Evolutionary conservation across 2,113 vertebrate species (phyloP), one percentile per base, ranked within the genome.

Genomic region (Pithys albifrons): DNA sequence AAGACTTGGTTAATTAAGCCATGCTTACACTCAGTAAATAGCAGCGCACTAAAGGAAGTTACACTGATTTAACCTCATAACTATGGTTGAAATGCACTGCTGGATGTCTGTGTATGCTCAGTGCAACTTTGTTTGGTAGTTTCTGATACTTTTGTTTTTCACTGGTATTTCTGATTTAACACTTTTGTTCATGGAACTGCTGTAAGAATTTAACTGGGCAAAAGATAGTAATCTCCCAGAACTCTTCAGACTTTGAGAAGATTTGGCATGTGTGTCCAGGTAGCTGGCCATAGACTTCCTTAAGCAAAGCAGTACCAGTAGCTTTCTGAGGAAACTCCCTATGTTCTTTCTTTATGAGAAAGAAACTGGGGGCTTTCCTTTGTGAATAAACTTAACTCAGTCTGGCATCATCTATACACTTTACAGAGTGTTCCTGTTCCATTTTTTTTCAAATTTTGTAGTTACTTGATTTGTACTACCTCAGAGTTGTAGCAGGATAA

Each of bases 11-110:
- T 89, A 46, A 55, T 71, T 43, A 39, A 83, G 6, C 24, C 84
- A 5, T 43, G 20, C 27, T 48, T 81, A 28, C 1, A 2, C 11
- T 35, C 13, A 1, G 0, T 37, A 61, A 70, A 12, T 66, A 2
- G 10, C 23, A 49, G 23, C 29, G 7, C 35, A 15, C 28, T 62
- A 28, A 46, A 66, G 70, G 48, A 69, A 54, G 25, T 45, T 61
- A 31, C 35, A 12, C 23, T 28, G 33, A 24, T 14, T 48, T 45
- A 67, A 45, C 4, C 31, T 85, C 19, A 0, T 31, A 33, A 9
- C 49, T 73, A 0, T 73, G 64, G 46, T 22, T 70, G 37, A 66
- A 62, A 43, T 43, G 58, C 46, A 1, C 15, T 61, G 15, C 46
- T 73, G 35, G 12, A 14, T 22, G 19, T 27, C 57, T 74, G 14